Conservation (phyloP, 2,113 vertebrate species). For the Cyanoramphus novaezelandiae region DNA sequence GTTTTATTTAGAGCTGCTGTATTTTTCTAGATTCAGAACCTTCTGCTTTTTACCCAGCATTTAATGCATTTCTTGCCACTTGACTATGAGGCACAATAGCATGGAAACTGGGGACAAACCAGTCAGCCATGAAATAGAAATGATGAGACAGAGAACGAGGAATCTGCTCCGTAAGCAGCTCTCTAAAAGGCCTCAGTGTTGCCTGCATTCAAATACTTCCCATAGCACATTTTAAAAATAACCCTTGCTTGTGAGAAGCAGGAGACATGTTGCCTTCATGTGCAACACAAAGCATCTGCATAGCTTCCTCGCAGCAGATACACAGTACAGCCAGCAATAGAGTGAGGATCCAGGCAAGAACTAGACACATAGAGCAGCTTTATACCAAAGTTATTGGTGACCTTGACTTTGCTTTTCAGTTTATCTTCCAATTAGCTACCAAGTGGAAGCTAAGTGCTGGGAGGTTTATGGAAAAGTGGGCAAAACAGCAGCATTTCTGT, state of each 20-base stretch:
- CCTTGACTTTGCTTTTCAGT: neutral
- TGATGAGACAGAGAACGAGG: conserved; percentile 58
- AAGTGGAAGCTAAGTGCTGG: neutral
- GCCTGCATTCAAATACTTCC: conserved; percentile 38
- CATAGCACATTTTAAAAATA: conserved; percentile 59
- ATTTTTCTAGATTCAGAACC: neutral
- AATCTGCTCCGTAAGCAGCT: conserved; percentile 59
- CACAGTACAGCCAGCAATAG: neutral
- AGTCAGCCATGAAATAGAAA: conserved; percentile 56
- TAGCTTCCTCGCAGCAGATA: neutral
- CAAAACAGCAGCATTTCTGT: neutral
- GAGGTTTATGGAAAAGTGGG: neutral
- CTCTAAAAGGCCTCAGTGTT: conserved; percentile 61
- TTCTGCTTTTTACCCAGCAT: neutral
- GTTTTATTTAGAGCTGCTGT: neutral
- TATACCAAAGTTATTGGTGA: neutral
- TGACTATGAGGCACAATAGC: conserved; percentile 15
- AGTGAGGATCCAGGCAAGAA: neutral
- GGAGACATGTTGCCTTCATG: neutral
- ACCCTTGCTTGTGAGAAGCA: conserved; percentile 45
- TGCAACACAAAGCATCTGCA: neutral
- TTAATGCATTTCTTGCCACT: conserved; percentile 37
- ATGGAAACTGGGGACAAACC: conserved; percentile 38
- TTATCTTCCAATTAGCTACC: neutral
- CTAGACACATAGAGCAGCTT: neutral